These are phyloP conservation scores for Pangasius mekongensis DNA, from an alignment of 2,797 vertebrate genomes.

Conservation along the genomic window DNA sequence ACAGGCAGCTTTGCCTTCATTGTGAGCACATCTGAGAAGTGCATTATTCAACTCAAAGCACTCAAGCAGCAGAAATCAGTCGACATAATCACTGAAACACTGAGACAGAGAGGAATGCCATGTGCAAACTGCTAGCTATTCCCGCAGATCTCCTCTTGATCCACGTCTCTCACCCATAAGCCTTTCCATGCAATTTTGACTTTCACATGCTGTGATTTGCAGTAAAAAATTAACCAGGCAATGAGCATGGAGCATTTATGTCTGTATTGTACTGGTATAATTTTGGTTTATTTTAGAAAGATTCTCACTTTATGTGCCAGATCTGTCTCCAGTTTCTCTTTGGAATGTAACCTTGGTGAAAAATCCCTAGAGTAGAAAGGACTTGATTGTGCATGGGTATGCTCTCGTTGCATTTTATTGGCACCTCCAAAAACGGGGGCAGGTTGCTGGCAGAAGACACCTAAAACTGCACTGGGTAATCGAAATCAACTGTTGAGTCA, in stretches of 20 bases:
- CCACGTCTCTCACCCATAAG: neutral
- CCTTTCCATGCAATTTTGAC: neutral
- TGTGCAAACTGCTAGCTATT: constrained; percentile 35
- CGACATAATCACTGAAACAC: neutral
- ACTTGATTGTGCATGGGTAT: neutral
- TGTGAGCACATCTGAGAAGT: constrained; percentile 13
- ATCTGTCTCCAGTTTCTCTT: neutral
- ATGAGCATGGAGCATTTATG: neutral
- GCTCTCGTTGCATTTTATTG: neutral
- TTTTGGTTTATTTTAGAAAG: neutral
- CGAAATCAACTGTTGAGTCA: neutral
- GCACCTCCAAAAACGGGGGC: neutral
- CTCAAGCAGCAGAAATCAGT: constrained; percentile 40
- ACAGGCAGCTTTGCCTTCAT: constrained; percentile 36
- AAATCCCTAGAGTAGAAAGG: neutral
- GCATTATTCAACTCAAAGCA: constrained; percentile 49
- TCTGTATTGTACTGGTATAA: neutral
- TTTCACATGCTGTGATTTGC: neutral
- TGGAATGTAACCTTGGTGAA: neutral
- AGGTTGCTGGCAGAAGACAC: neutral
- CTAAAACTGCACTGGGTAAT: neutral
- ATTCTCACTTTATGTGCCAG: neutral
- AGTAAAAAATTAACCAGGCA: neutral
- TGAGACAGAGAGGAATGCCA: constrained; percentile 17
- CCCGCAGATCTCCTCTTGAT: neutral